Evolutionary conservation across 1,140 invertebrate genomes (phyloP).

Genomic region (Euura lappo): DNA sequence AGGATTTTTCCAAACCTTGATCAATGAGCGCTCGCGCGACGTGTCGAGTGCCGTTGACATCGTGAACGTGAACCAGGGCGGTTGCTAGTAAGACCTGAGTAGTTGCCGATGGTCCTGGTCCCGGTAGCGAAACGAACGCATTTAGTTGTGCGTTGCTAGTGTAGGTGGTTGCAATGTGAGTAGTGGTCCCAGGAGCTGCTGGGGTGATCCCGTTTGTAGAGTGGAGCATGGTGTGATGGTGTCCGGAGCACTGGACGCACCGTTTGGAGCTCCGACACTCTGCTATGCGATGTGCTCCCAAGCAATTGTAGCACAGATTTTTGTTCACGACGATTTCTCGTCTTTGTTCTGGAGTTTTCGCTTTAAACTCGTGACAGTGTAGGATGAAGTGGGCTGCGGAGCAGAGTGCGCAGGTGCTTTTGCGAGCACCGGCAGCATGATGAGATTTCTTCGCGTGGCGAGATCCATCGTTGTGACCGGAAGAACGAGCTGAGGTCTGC

Average conservation of each 20-base stretch:
- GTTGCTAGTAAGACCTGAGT: background rate
- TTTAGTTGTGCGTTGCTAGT: background rate
- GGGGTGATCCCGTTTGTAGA: background rate
- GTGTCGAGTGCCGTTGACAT: background rate
- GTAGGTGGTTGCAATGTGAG: background rate
- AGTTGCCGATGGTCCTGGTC: too few species aligned
- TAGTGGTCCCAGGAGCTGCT: background rate
- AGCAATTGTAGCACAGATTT: background rate
- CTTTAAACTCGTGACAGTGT: background rate
- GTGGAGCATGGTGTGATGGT: conserved; percentile 3
- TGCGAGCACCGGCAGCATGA: background rate
- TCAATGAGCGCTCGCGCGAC: background rate
- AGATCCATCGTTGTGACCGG: background rate
- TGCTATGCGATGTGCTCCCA: background rate
- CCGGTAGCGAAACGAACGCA: background rate
- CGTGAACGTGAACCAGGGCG: background rate
- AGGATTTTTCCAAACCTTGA: background rate
- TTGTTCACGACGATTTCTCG: background rate
- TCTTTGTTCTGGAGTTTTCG: background rate
- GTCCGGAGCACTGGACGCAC: background rate
- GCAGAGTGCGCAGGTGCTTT: background rate
- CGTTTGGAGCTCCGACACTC: background rate
- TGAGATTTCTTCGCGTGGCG: background rate
- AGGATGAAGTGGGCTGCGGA: background rate
- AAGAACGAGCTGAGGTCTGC: background rate